These are phyloP conservation scores for Caenorhabditis elegans DNA, from an alignment of 1,140 invertebrate species.

Conservation along the genomic window WBcel235 BX284605.5:13728501-13729000, in stretches of 20 bases:
- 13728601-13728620: neutral
- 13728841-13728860: neutral
- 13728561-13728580: neutral
- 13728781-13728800: neutral
- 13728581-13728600: neutral
- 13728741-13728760: neutral
- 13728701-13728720: neutral
- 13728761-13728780: neutral
- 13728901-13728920: neutral
- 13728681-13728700: no score
- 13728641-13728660: no score
- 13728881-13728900: no score
- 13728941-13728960: neutral
- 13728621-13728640: neutral
- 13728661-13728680: no score
- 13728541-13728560: neutral
- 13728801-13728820: neutral
- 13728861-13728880: neutral
- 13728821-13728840: neutral
- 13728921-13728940: neutral
- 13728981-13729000: neutral
- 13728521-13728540: no score
- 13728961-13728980: conserved; percentile 10
- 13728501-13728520: no score
- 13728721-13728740: neutral